Conservation (phyloP, 2,888 invertebrate genomes). For the Cryptosula pallasiana region DNA sequence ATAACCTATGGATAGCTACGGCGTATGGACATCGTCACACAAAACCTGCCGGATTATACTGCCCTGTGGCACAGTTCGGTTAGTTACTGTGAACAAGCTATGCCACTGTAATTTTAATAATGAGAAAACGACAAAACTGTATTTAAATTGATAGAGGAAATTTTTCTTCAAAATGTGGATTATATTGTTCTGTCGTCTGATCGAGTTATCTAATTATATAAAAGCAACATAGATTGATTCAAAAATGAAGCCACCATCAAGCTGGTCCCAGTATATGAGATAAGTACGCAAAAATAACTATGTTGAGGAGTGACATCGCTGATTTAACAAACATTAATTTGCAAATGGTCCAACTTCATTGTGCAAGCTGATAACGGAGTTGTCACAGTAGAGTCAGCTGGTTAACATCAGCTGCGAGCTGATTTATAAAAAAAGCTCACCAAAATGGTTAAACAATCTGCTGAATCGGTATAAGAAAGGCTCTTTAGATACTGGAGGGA, state of each 20-base stretch:
- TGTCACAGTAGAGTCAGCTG: not conserved
- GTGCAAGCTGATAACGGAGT: not conserved
- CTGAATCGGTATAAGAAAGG: not conserved
- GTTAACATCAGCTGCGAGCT: not conserved
- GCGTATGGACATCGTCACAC: no score
- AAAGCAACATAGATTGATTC: not conserved
- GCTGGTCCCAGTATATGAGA: conserved; percentile 22
- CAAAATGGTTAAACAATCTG: not conserved
- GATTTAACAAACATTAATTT: not conserved
- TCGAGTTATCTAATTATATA: not conserved
- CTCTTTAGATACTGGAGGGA: not conserved
- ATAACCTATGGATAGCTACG: no score
- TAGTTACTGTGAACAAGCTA: no score
- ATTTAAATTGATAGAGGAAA: no score
- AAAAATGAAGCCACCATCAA: not conserved
- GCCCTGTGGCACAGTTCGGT: no score
- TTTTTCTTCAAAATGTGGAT: no score
- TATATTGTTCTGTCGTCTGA: no score
- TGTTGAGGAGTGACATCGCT: conserved; percentile 15
- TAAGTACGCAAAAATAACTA: conserved; percentile 20
- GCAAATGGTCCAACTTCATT: not conserved
- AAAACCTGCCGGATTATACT: no score
- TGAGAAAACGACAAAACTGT: no score
- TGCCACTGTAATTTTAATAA: no score
- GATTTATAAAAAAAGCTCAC: not conserved